Base-by-base conservation (phyloP, 2,797 vertebrate species). In the Poeciliopsis gracilis region DNA sequence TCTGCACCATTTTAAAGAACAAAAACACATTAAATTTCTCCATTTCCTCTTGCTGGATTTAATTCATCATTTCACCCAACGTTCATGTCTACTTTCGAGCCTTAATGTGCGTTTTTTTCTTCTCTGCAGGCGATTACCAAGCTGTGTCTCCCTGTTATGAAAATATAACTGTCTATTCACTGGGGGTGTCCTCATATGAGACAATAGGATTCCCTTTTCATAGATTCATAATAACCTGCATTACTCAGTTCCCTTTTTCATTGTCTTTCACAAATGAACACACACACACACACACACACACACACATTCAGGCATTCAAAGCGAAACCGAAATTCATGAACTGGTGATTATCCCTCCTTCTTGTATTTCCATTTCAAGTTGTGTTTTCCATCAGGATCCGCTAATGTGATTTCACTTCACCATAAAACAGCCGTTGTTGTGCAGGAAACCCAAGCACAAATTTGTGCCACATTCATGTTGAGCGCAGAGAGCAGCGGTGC, bases 171-270 rank as follows among this genome's bases (percentile, higher is more conserved):
- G 72, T 84, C 77, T 86, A 2, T 79, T 69, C 59, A 33, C 81
- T 86, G 81, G 85, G 76, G 89, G 80, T 78, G 78, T 85, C 90
- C 90, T 93, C 82, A 89, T 90, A 84, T 85, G 93, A 93, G 91
- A 94, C 85, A 87, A 67, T 75, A 93, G 94, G 94, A 92, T 95
- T 95, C 93, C 93, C 94, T 86, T 91, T 92, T 93, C 88, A 92
- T 81, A 88, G 82, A 83, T 91, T 82, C 55, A 82, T 78, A 76
- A 82, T 63, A 73, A 75, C 72, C 70, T 75, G 71, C 80, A 86
- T 93, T 93, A 91, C 73, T 93, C 91, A 91, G 79, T 86, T 76
- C 78, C 85, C 77, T 59, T 82, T 86, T 77, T 89, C 80, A 74
- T 67, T 66, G 71, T 83, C 55, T 84, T 75, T 78, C 79, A 81